Evolutionary conservation across 2,797 vertebrate genomes (phyloP).

Genomic region (Peromyscus nudipes): DNA sequence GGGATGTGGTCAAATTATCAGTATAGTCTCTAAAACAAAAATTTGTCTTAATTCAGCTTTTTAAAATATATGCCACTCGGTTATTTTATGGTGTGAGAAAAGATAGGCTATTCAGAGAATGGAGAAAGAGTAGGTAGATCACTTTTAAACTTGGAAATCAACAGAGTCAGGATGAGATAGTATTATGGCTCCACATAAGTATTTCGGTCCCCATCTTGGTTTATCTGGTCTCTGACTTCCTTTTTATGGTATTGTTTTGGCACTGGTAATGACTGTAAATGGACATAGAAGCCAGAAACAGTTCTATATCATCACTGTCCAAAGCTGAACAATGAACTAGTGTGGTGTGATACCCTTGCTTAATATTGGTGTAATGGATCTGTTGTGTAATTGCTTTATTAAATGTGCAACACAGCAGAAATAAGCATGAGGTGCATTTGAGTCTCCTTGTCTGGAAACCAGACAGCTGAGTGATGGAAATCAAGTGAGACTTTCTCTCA

Average conservation of each 20-base stretch:
- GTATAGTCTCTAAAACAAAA: constrained; percentile 13
- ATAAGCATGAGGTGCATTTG: not conserved
- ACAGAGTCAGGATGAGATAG: not conserved
- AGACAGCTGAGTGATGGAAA: not conserved
- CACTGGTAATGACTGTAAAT: not conserved
- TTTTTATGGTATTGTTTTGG: not conserved
- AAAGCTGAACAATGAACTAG: not conserved
- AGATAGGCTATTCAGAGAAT: not conserved
- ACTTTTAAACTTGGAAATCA: not conserved
- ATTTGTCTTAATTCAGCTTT: constrained; percentile 33
- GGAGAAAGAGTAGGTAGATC: not conserved
- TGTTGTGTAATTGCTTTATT: not conserved
- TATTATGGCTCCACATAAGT: too few species aligned
- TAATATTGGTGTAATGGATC: not conserved
- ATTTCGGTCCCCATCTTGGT: not conserved
- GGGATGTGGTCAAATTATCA: constrained; percentile 28
- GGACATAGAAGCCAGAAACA: not conserved
- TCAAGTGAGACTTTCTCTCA: not conserved
- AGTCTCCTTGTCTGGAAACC: not conserved
- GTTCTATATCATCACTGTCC: not conserved
- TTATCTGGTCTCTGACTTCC: not conserved
- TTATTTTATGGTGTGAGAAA: not conserved
- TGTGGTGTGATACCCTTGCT: constrained; percentile 19
- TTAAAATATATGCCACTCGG: not conserved
- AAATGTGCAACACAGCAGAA: not conserved